Evolutionary conservation across 1,140 invertebrate species (phyloP).

Genomic region (Caenorhabditis briggsae): DNA sequence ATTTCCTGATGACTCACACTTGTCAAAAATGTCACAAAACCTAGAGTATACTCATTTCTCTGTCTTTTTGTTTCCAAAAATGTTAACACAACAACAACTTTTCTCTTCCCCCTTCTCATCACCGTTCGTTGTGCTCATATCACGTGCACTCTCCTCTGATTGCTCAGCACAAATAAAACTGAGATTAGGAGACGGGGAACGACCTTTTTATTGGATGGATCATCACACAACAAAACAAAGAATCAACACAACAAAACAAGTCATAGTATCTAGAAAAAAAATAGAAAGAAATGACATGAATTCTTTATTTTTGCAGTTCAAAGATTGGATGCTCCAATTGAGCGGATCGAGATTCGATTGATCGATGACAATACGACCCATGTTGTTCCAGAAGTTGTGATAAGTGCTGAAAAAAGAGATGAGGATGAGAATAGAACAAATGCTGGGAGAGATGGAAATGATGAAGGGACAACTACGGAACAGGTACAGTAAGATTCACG

Average conservation of each 20-base stretch:
- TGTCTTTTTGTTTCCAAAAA: background rate
- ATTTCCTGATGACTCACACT: background rate
- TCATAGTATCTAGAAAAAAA: background rate
- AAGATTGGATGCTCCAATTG: constrained; percentile 62
- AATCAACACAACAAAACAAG: background rate
- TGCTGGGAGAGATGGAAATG: background rate
- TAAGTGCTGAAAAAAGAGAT: background rate
- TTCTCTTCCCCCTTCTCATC: background rate
- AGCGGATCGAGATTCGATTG: constrained; percentile 62
- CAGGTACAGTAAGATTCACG: background rate
- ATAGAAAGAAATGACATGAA: background rate
- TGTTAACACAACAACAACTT: background rate
- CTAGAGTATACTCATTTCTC: background rate
- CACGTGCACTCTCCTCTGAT: constrained; percentile 29
- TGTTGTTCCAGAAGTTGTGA: background rate
- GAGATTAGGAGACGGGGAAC: background rate
- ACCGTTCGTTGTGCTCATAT: background rate
- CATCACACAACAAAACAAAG: background rate
- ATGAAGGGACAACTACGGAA: background rate
- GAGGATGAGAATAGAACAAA: background rate
- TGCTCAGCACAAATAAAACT: too few species aligned
- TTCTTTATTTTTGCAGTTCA: constrained; percentile 33
- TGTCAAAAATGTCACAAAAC: background rate
- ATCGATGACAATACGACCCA: constrained; percentile 58
- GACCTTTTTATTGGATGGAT: background rate